Evolutionary conservation across 23 tunicate species (phyloP), one percentile per base, ranked within the genome.

Genomic region (Trididemnum miniatum): DNA sequence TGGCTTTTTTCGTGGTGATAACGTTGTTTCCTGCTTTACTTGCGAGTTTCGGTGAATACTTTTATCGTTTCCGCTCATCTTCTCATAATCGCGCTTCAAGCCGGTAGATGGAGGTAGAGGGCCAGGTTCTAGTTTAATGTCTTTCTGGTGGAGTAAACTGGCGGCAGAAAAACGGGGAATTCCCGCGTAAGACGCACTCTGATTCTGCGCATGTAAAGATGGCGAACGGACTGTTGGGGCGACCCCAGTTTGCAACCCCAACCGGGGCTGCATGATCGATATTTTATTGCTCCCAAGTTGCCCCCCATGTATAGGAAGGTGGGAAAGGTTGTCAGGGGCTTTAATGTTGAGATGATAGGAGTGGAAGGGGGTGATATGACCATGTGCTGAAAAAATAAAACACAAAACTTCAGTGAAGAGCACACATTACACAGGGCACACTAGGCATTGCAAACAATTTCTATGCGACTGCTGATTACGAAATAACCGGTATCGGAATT

Each of bases 1-100:
- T 22, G 97, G 97, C 51, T 89, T 89, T 86, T 92, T 92, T 50
- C 97, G 37, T 26, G 97, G 97, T 29, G 97, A 92, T 36, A 87
- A 54, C 49, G 59, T 20, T 25, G 84, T 7, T 5, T 81, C 76
- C 64, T 81, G 34, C 28, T 34, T 33, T 52, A 71, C 22, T n/a
- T 52, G 67, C 67, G 49, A n/a, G 35, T 26, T 20, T 20, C 29
- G 30, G 26, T 50, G 35, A 22, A n/a, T 5, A 12, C 2, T 40
- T 18, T 7, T 25, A 20, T 31, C 79, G 26, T 32, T 12, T 9
- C 35, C 78, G 28, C 26, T 26, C 39, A 81, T 83, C 39, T 76
- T 83, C 35, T 88, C 93, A 77, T 82, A 65, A 0, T 74, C 93
- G 22, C 86, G 74, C 79, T 88, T 88, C 50, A 84, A 32, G 20